Conservation (phyloP, 2,113 vertebrate species). For the Nettapus auritus region DNA sequence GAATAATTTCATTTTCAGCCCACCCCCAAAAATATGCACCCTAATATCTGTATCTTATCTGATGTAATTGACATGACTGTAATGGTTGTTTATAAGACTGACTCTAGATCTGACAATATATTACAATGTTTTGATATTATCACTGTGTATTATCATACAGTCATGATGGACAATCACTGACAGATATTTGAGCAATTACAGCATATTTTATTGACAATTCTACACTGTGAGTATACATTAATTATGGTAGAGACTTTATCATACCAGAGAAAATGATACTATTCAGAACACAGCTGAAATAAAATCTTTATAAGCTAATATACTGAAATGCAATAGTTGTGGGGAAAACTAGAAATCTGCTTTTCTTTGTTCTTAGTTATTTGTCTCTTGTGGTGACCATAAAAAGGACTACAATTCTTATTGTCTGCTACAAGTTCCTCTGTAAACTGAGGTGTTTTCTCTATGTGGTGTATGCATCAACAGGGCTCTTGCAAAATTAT, state of each 20-base stretch:
- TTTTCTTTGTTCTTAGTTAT: slow-evolving; percentile 12
- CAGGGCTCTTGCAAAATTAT: neutral
- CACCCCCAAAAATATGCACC: neutral
- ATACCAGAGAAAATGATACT: neutral
- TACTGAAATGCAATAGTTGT: neutral
- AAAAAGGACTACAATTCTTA: neutral
- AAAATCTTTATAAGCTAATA: slow-evolving; percentile 23
- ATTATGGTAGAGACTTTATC: slow-evolving; percentile 27
- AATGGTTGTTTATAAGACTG: slow-evolving; percentile 57
- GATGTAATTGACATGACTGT: slow-evolving; percentile 51
- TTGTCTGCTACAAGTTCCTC: neutral
- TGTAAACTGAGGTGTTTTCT: neutral
- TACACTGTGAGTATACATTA: slow-evolving; percentile 29
- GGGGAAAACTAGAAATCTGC: neutral
- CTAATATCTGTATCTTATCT: slow-evolving; percentile 50
- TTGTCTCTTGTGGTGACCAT: neutral
- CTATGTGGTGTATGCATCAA: neutral
- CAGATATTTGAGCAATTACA: slow-evolving; percentile 54
- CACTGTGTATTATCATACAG: slow-evolving; percentile 10
- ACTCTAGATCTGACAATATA: slow-evolving; percentile 51
- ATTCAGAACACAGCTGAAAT: neutral
- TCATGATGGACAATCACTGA: slow-evolving; percentile 55
- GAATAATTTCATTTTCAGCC: slow-evolving; percentile 57
- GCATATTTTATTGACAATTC: slow-evolving; percentile 58
- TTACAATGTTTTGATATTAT: slow-evolving; percentile 56